phyloP scores from a whole-genome alignment of 2,888 invertebrate species.

The Drosophila emarginata region DNA sequence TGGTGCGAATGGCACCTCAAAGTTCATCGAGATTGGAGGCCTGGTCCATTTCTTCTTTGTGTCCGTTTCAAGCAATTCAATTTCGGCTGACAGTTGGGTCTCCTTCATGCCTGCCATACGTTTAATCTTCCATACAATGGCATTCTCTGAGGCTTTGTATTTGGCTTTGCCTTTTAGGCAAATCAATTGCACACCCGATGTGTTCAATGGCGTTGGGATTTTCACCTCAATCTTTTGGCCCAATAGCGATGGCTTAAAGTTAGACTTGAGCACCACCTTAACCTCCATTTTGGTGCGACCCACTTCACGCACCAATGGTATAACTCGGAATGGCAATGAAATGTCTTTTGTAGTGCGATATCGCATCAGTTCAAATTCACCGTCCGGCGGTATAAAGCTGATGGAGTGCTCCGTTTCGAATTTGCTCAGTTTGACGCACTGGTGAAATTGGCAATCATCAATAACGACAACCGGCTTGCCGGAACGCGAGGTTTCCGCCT shows the following conservation, averaged over 20 bases:
- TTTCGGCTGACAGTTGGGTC: constrained; percentile 99
- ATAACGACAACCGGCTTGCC: constrained; percentile 99
- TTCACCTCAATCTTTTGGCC: constrained; percentile 99
- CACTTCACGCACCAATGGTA: constrained; percentile 98
- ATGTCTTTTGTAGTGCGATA: constrained; percentile 99
- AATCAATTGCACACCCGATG: constrained; percentile 98
- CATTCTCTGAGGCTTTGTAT: constrained; percentile 99
- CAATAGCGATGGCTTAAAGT: constrained; percentile 98
- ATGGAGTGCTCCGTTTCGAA: constrained; percentile 99
- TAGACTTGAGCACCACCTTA: constrained; percentile 99
- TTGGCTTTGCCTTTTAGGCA: constrained; percentile 99
- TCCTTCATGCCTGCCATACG: constrained; percentile 99
- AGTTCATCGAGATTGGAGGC: constrained; percentile 99
- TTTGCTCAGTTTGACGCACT: constrained; percentile 99
- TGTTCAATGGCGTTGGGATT: constrained; percentile 99
- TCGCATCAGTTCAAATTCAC: constrained; percentile 99
- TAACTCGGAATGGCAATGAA: constrained; percentile 99
- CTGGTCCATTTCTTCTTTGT: constrained; percentile 99
- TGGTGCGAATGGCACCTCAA: constrained; percentile 99
- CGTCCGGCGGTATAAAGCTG: constrained; percentile 99
- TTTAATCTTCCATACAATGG: constrained; percentile 98
- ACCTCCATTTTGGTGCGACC: constrained; percentile 99
- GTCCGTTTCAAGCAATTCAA: constrained; percentile 98
- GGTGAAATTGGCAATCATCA: constrained; percentile 99
- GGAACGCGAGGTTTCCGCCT: constrained; percentile 92